A percentile compares a stretch with the other conserved stretches of the same genome.
phyloP scores from a whole-genome alignment of 2,113 vertebrate species.

The Syngnathus typhle region DNA sequence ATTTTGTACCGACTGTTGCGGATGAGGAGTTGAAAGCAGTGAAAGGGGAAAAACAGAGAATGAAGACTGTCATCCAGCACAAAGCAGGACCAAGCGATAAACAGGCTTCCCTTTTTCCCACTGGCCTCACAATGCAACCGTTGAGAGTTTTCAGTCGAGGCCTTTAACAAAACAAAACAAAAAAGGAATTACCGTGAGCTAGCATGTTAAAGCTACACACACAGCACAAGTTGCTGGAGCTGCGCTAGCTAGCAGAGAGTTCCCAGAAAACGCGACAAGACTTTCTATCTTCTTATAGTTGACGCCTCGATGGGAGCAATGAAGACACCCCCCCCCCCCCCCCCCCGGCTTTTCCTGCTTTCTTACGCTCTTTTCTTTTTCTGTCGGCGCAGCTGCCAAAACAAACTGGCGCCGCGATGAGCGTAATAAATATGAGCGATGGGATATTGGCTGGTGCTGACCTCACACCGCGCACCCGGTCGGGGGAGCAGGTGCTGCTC shows the following conservation, averaged over 20 bases:
- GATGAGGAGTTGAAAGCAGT: too few relatives aligned
- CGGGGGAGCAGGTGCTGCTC: constrained; percentile 66
- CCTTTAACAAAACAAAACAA: too few relatives aligned
- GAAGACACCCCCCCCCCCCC: too few relatives aligned
- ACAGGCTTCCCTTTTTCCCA: too few relatives aligned
- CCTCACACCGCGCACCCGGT: constrained; percentile 62
- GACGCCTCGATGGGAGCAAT: constrained; percentile 22
- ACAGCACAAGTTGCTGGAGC: background rate
- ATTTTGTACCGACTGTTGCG: too few relatives aligned
- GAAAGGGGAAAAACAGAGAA: too few relatives aligned
- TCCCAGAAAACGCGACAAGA: constrained; percentile 31
- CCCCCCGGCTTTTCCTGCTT: constrained; percentile 16
- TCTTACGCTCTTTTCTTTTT: constrained; percentile 12
- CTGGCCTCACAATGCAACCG: too few relatives aligned
- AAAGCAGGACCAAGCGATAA: too few relatives aligned
- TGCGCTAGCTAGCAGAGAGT: constrained; percentile 2
- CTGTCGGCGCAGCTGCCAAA: constrained; percentile 66
- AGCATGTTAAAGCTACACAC: background rate
- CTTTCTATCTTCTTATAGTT: constrained; percentile 30
- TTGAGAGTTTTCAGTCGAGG: too few relatives aligned
- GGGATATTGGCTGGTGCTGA: constrained; percentile 62
- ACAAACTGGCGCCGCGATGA: constrained; percentile 66
- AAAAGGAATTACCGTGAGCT: too few relatives aligned
- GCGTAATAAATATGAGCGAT: constrained; percentile 71
- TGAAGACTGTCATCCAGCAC: too few relatives aligned